These are phyloP conservation scores for Noctua comes DNA, from an alignment of 2,888 invertebrate species.

Conservation along the genomic window DNA sequence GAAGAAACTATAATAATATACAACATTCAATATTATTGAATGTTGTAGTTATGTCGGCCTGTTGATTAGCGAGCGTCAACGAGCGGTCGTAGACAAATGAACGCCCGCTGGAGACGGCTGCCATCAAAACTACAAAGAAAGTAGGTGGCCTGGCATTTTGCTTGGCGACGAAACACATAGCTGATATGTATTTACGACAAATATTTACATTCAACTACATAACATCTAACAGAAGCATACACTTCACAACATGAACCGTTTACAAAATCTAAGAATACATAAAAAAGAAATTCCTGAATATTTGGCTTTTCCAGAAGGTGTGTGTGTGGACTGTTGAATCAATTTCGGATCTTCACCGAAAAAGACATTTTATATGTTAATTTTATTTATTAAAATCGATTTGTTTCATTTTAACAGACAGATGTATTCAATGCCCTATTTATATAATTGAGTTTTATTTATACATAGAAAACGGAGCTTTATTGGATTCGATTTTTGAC, in stretches of 20 bases:
- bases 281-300: not conserved
- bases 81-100: slow-evolving; percentile 75
- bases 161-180: slow-evolving; percentile 57
- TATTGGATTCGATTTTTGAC: not conserved
- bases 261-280: slow-evolving; percentile 23
- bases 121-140: slow-evolving; percentile 77
- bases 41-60: slow-evolving; percentile 54
- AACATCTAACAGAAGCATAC: slow-evolving; percentile 26
- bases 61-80: slow-evolving; percentile 76
- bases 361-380: no score
- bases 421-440: not conserved
- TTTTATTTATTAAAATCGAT: not conserved
- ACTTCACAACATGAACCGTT: slow-evolving; percentile 15
- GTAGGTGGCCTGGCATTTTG: slow-evolving; percentile 71
- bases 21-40: slow-evolving; percentile 10
- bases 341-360: not conserved
- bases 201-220: slow-evolving; percentile 36
- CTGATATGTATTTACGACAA: slow-evolving; percentile 49
- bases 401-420: not conserved
- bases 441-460: not conserved
- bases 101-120: slow-evolving; percentile 68
- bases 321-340: not conserved
- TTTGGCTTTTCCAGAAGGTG: not conserved
- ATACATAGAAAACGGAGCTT: not conserved
- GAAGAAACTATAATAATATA: slow-evolving; percentile 5